Evolutionary conservation across 1,140 invertebrate species (phyloP).

Genomic region (Lasioglossum baleicum): DNA sequence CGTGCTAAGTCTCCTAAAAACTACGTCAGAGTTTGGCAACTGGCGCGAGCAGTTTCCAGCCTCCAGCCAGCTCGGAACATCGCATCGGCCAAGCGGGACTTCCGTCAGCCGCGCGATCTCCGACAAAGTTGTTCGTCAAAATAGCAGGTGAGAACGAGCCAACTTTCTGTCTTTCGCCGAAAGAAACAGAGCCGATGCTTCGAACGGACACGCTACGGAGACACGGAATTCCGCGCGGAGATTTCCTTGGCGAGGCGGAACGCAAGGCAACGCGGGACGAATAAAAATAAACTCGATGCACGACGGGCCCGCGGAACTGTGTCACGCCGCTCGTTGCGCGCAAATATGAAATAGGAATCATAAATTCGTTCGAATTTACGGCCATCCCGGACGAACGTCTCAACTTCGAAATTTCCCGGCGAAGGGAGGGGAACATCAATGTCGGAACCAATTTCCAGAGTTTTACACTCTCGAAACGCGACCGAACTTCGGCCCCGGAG

Average conservation of each 20-base stretch:
- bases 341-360: constrained; percentile 26
- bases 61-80: not conserved
- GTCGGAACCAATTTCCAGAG: constrained; percentile 39
- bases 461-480: constrained; percentile 17
- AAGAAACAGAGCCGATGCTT: too few relatives aligned
- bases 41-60: not conserved
- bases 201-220: not conserved
- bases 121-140: not conserved
- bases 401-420: constrained; percentile 11
- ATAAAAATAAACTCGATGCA: constrained; percentile 37
- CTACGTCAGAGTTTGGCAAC: not conserved
- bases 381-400: constrained; percentile 28
- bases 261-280: too few relatives aligned
- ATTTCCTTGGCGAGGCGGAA: not conserved
- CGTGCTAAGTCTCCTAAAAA: constrained; percentile 17
- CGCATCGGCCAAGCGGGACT: not conserved
- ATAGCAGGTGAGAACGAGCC: not conserved
- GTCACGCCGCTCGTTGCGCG: constrained; percentile 13
- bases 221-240: not conserved
- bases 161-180: too few relatives aligned
- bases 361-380: constrained; percentile 46
- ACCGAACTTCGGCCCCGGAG: not conserved
- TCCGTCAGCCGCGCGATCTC: not conserved
- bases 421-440: constrained; percentile 7
- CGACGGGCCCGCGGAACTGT: constrained; percentile 4